These are phyloP conservation scores for Datnioides undecimradiatus DNA, from an alignment of 2,113 vertebrate species.

Conservation along the genomic window DNA sequence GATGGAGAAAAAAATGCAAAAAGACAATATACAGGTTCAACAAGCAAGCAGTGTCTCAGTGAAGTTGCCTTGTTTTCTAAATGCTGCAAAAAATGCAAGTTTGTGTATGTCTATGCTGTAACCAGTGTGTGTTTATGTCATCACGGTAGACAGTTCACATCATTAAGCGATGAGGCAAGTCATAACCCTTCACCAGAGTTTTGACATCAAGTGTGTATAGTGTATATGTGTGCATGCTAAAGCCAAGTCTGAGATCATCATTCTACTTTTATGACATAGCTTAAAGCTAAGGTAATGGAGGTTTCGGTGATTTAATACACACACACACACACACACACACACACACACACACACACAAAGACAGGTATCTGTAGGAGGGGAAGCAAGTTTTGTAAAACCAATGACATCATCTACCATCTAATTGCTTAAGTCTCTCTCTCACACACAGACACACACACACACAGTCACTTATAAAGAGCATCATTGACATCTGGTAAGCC, in stretches of 20 bases:
- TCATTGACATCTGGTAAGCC: not conserved
- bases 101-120: not conserved
- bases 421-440: not conserved
- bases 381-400: slow-evolving; percentile 14
- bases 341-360: not conserved
- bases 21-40: not conserved
- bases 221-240: not conserved
- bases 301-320: slow-evolving; percentile 30
- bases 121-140: not conserved
- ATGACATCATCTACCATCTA: slow-evolving; percentile 30
- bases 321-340: slow-evolving; percentile 4
- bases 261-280: slow-evolving; percentile 24
- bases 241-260: slow-evolving; percentile 20
- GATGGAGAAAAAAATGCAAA: not conserved
- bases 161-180: not conserved
- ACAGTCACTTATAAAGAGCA: not conserved
- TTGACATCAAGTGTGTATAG: not conserved
- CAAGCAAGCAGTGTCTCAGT: not conserved
- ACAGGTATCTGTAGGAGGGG: slow-evolving; percentile 20
- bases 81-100: not conserved
- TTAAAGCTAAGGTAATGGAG: slow-evolving; percentile 22
- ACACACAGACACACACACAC: not conserved
- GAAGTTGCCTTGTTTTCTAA: not conserved
- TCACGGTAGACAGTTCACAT: too few relatives aligned
- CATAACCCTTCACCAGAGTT: not conserved